These are phyloP conservation scores for Cervus canadensis DNA, from an alignment of 2,113 vertebrate genomes.

Conservation along the genomic window DNA sequence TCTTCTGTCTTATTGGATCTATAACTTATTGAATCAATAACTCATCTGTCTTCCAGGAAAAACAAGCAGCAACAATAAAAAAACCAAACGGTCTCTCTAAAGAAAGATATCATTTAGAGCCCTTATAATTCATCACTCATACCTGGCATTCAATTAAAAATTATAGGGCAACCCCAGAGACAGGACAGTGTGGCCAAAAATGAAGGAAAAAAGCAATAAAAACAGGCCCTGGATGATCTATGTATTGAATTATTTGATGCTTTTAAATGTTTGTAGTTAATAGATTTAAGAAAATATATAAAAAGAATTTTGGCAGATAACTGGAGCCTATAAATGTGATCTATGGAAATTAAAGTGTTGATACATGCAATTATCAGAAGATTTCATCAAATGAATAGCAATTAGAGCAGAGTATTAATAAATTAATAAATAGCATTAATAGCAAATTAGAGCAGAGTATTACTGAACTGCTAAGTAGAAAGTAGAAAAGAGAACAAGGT, in stretches of 20 bases:
- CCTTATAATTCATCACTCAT: neutral
- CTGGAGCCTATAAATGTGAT: neutral
- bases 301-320: neutral
- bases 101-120: neutral
- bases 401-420: neutral
- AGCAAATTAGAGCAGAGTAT: neutral
- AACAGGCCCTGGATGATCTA: neutral
- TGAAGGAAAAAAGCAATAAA: neutral
- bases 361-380: neutral
- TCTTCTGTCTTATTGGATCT: neutral
- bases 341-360: neutral
- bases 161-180: neutral
- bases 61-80: neutral
- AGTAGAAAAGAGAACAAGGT: neutral
- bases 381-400: neutral
- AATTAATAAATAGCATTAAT: no score
- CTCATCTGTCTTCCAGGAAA: neutral
- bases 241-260: neutral
- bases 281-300: neutral
- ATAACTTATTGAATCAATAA: neutral
- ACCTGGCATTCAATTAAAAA: neutral
- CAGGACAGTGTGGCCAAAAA: neutral
- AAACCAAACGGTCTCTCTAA: neutral
- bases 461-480: neutral
- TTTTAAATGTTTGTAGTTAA: conserved; percentile 1